A percentile compares a stretch with the other conserved stretches of the same genome.
Conservation (phyloP, 2,797 vertebrate genomes). For the Zalophus californianus region DNA sequence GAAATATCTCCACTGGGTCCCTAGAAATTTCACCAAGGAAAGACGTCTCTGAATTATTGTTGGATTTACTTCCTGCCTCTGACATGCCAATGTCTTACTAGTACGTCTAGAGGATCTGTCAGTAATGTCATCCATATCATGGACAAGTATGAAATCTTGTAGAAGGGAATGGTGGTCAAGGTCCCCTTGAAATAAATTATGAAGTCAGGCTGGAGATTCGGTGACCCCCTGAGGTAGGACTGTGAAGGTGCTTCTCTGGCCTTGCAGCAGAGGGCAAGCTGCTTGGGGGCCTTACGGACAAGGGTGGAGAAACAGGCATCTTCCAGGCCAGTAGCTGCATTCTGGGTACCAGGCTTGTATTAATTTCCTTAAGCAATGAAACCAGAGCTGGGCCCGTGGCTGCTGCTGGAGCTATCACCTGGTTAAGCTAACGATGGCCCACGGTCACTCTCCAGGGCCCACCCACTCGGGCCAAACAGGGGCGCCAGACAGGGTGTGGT, state of each 20-base stretch:
- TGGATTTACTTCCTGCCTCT: neutral
- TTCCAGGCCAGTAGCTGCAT: neutral
- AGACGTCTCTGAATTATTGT: neutral
- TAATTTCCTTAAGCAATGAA: neutral
- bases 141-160: rapidly evolving
- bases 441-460: neutral
- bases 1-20: neutral
- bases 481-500: rapidly evolving
- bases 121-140: rapidly evolving
- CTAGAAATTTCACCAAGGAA: neutral
- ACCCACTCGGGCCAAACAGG: neutral
- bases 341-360: neutral
- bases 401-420: neutral
- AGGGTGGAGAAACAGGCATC: neutral
- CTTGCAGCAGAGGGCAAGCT: neutral
- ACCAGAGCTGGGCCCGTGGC: neutral
- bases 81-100: neutral
- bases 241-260: neutral
- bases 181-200: neutral
- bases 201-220: neutral
- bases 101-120: neutral
- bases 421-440: neutral
- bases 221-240: neutral
- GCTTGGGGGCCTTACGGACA: neutral
- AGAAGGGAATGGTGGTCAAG: no score